Evolutionary conservation across 2,797 vertebrate genomes (phyloP), one percentile per base, ranked within the genome.

Genomic region (Vireo griseus): DNA sequence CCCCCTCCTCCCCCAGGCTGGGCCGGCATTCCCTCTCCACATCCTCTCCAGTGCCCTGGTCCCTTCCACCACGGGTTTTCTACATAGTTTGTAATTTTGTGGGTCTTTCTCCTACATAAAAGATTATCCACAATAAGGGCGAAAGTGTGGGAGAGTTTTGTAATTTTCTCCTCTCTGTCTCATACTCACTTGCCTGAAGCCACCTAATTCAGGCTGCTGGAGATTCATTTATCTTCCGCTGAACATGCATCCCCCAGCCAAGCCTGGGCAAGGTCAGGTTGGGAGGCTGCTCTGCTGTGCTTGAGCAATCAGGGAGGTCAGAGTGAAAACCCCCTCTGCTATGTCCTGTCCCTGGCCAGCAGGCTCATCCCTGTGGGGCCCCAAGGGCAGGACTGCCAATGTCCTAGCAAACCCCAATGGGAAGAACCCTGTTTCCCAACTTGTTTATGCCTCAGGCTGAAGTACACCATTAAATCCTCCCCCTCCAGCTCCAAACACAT

Each of bases 301-400:
- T 40, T 1, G 0, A 57, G 44, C 52, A 57, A 22, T 61, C 26
- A 18, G 42, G 39, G 52, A 2, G n/a, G 13, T 39, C 24, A 7
- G 40, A 54, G 8, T 39, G 11, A 85, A 67, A 77, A 7, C 13
- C 12, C 26, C 16, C 37, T 65, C 58, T 66, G 25, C 45, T 3
- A 0, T 1, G 2, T 72, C 57, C 48, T 10, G 4, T 39, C 18
- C 29, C 19, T 1, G 2, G 19, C 24, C 68, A 77, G 37, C 0
- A 1, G 45, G 16, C 10, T 65, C 19, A 11, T 69, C 11, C 2
- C 63, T 57, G 18, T 5, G 4, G 21, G 37, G 42, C 9, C 24
- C 28, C 4, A 2, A 2, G 16, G n/a, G 48, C 40, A 58, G 51
- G 45, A 55, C n/a, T 1, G 0, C 15, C 2, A 0, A 25, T 4